Percentiles rank a stretch among this genome's conserved stretches.
phyloP scores from a whole-genome alignment of 2,113 vertebrate species.

The Zapornia atra region DNA sequence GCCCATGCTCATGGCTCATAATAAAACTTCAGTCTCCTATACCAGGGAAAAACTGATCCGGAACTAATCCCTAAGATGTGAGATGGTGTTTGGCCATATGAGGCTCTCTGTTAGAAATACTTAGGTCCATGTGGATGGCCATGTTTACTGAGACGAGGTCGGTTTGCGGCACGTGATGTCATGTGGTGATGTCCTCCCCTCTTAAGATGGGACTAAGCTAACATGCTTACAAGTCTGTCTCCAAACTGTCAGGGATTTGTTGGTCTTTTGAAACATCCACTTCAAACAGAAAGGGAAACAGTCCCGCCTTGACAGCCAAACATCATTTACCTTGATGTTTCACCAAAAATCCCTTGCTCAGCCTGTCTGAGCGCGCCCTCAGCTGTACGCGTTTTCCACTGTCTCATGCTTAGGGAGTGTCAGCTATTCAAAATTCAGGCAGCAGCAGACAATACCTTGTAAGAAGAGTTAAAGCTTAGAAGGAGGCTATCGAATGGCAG shows the following conservation, averaged over 20 bases:
- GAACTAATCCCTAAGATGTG: not conserved
- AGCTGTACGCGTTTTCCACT: not conserved
- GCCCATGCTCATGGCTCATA: not conserved
- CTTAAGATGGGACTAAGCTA: not conserved
- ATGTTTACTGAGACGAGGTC: not conserved
- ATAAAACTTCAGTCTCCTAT: not conserved
- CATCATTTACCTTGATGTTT: not conserved
- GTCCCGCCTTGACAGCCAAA: not conserved
- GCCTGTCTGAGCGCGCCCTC: not conserved
- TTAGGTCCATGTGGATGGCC: not conserved
- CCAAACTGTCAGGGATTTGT: not conserved
- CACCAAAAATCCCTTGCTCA: not conserved
- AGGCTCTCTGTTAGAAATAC: not conserved
- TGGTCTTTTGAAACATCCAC: not conserved
- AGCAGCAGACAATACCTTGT: not conserved
- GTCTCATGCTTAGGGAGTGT: not conserved
- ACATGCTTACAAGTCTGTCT: not conserved
- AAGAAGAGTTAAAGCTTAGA: not conserved
- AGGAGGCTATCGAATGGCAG: not conserved
- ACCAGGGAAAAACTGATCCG: not conserved
- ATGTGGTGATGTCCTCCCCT: rapidly evolving
- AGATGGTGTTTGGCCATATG: not conserved
- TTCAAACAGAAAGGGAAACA: not conserved
- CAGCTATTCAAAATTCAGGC: not conserved
- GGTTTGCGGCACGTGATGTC: rapidly evolving